A percentile compares a stretch with the other conserved stretches of the same genome.
Conservation (phyloP, 2,888 invertebrate genomes). For the Athrips mouffetella region DNA sequence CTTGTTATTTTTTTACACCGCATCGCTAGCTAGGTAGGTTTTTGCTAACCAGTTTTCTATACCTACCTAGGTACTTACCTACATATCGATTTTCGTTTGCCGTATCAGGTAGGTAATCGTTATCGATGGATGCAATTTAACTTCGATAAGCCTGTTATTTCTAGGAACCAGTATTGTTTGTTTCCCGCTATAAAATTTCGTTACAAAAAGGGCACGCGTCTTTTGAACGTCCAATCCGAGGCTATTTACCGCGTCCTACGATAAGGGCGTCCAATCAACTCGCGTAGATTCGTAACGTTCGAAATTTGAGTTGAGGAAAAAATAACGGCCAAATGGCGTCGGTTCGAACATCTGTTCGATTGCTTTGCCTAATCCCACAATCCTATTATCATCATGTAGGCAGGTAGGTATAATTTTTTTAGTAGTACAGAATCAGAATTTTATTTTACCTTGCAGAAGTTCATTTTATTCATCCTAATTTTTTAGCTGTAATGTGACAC, state of each 20-base stretch:
- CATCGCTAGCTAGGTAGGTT: background rate
- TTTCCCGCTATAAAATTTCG: slow-evolving; percentile 42
- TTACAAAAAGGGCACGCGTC: slow-evolving; percentile 48
- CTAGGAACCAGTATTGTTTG: slow-evolving; percentile 4
- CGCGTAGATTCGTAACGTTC: slow-evolving; percentile 52
- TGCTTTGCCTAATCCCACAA: no score
- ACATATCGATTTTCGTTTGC: background rate
- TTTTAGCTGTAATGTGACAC: no score
- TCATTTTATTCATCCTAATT: no score
- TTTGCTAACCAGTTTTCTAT: no score
- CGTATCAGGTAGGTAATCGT: background rate
- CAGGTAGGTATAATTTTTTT: no score
- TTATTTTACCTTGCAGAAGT: no score
- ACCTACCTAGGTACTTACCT: background rate
- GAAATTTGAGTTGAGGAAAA: slow-evolving; percentile 35
- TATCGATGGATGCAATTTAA: slow-evolving; percentile 8
- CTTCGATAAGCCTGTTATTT: background rate
- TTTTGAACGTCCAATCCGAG: slow-evolving; percentile 55
- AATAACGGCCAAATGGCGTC: slow-evolving; percentile 23
- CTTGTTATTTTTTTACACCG: slow-evolving; percentile 1
- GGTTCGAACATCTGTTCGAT: slow-evolving; percentile 1
- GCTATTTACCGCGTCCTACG: slow-evolving; percentile 53
- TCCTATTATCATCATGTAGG: no score
- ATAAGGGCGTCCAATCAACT: slow-evolving; percentile 65
- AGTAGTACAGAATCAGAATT: no score